phyloP scores from a whole-genome alignment of 1,140 invertebrate species.

The Ectropis grisescens region DNA sequence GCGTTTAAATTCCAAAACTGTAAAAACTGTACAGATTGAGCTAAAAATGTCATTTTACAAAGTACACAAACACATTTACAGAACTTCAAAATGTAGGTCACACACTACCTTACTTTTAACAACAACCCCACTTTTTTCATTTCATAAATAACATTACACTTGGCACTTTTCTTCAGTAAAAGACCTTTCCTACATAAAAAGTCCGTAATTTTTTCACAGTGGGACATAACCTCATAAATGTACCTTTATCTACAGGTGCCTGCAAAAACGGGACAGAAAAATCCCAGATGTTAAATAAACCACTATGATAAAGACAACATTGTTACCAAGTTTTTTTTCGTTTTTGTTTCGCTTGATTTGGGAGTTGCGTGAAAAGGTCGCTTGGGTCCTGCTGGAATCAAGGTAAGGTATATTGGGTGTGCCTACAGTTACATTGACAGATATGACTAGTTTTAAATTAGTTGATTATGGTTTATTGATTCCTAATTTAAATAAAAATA shows the following conservation, averaged over 20 bases:
- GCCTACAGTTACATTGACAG: background rate
- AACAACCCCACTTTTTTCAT: no score
- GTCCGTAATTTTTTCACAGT: background rate
- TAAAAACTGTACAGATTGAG: no score
- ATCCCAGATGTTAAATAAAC: slow-evolving; percentile 17
- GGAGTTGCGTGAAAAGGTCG: slow-evolving; percentile 8
- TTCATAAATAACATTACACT: no score
- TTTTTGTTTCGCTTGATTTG: slow-evolving; percentile 14
- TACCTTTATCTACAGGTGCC: background rate
- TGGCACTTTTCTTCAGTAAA: no score
- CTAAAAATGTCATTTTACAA: no score
- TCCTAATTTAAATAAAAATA: no score
- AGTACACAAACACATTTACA: no score
- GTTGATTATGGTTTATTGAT: background rate
- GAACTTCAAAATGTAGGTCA: no score
- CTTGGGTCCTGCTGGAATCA: slow-evolving; percentile 12
- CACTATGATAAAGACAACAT: slow-evolving; percentile 10
- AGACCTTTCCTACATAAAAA: background rate
- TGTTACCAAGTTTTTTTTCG: slow-evolving; percentile 10
- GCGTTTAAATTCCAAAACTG: no score
- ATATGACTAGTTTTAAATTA: no score
- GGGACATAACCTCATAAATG: background rate
- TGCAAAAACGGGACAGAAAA: background rate
- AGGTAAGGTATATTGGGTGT: slow-evolving; percentile 8
- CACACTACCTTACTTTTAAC: no score